Base-by-base conservation (phyloP, 2,797 vertebrate species). In the Hypotaenidia philippensis region DNA sequence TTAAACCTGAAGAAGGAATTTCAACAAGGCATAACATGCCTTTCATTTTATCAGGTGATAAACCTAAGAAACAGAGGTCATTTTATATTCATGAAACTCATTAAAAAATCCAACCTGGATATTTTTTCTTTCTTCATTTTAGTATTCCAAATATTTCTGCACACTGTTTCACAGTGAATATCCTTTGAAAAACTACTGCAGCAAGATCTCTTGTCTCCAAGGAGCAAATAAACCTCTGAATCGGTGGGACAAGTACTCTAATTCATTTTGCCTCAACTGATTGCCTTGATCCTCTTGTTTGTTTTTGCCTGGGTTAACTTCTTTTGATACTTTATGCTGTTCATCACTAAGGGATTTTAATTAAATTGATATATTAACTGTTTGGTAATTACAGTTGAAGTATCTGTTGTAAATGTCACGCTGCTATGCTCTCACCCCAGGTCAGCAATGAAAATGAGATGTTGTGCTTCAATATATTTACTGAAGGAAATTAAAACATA, bases 341-440 rank as follows among this genome's bases (percentile, higher is more conserved):
- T 95, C 93, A 94, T 97, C 95, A 94, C 74, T 89, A 86, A 83
- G 84, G 63, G 91, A 97, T 97, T 98, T 98, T 97, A 98, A 97
- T 98, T 98, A 97, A 97, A 97, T 92, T 97, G 96, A 97, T 97
- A 83, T 96, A 97, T 97, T 97, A 96, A 97, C 89, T 97, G 72
- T 95, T 92, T 88, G 72, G 76, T 96, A 97, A 97, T 97, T 97
- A 96, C 91, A 75, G 69, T 78, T 96, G 96, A 97, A 97, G 68
- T 94, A 94, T 97, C 84, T 92, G 56, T 69, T 96, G 70, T 95
- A 97, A 97, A 98, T 96, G 94, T 95, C 97, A 97, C 11, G 17
- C 32, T 82, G 77, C 81, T 91, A 38, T 94, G 75, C 74, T 97
- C 78, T 93, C 53, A 95, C 72, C 61, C 32, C 40, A 90, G 91